phyloP scores from a whole-genome alignment of 2,888 invertebrate species.

The Cryptophagus acutangulus region DNA sequence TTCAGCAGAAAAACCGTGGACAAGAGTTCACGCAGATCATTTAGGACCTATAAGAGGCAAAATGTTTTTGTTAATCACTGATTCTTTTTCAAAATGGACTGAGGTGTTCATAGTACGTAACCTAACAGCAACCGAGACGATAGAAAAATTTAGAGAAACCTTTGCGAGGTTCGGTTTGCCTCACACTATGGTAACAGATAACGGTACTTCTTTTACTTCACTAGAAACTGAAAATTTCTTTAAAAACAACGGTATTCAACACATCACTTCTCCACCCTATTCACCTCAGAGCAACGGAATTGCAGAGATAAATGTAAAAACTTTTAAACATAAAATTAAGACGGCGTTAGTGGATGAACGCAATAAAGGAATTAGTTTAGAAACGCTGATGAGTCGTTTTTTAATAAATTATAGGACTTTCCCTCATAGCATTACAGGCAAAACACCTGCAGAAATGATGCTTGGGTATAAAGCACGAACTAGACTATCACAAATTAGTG shows the following conservation, averaged over 20 bases:
- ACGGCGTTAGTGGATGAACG: slow-evolving; percentile 2
- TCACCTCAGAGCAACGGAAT: slow-evolving; percentile 13
- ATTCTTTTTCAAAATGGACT: slow-evolving; percentile 10
- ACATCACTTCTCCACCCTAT: slow-evolving; percentile 14
- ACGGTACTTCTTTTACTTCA: slow-evolving; percentile 9
- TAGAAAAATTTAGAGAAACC: slow-evolving; percentile 5
- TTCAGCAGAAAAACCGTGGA: not conserved
- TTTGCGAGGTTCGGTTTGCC: slow-evolving; percentile 13
- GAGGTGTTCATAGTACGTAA: slow-evolving; percentile 7
- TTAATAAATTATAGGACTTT: slow-evolving; percentile 10
- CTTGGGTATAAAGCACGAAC: slow-evolving; percentile 11
- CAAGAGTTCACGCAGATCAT: slow-evolving; percentile 5
- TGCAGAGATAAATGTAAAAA: slow-evolving; percentile 14
- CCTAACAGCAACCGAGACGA: slow-evolving; percentile 6
- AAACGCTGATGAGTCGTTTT: slow-evolving; percentile 6
- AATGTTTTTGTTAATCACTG: slow-evolving; percentile 5
- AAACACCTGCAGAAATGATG: slow-evolving; percentile 9
- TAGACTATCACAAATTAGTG: slow-evolving; percentile 1
- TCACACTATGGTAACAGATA: slow-evolving; percentile 5
- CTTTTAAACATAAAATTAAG: slow-evolving; percentile 9
- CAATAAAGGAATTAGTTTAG: slow-evolving; percentile 2
- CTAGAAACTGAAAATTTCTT: slow-evolving; percentile 11
- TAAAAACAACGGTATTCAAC: slow-evolving; percentile 13
- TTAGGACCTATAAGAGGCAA: slow-evolving; percentile 8
- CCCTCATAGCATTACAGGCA: slow-evolving; percentile 7